These are phyloP conservation scores for Phyllotis vaccarum DNA, from an alignment of 2,797 vertebrate genomes.

Conservation along the genomic window DNA sequence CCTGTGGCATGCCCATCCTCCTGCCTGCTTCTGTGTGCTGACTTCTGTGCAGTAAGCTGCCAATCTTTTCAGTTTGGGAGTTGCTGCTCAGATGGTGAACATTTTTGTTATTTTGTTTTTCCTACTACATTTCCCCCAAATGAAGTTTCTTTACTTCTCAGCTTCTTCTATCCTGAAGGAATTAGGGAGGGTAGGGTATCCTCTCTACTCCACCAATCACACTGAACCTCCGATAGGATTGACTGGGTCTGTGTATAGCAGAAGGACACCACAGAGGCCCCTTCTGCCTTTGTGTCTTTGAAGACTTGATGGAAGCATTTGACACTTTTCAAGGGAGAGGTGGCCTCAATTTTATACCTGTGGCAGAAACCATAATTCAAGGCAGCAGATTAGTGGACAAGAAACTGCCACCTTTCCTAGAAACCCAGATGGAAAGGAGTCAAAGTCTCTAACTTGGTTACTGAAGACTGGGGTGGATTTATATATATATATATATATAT, in stretches of 20 bases:
- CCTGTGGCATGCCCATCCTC: background rate
- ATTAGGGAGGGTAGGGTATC: background rate
- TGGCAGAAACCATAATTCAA: slow-evolving; percentile 44
- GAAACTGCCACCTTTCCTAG: slow-evolving; percentile 30
- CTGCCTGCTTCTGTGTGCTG: background rate
- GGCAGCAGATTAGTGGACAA: slow-evolving; percentile 43
- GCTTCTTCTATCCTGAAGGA: background rate
- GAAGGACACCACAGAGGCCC: background rate
- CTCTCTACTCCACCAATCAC: background rate
- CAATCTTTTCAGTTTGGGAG: background rate
- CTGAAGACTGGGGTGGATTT: background rate
- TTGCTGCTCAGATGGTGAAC: background rate
- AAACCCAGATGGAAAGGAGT: slow-evolving; percentile 43
- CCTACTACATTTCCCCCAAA: background rate
- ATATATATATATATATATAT: too few species aligned
- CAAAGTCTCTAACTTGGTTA: background rate
- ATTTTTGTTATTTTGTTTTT: background rate
- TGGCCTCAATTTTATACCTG: slow-evolving; percentile 65
- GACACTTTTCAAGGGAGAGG: slow-evolving; percentile 56
- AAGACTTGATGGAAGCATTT: slow-evolving; percentile 53
- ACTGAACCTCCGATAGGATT: background rate
- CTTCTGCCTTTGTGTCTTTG: background rate
- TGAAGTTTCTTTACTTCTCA: background rate
- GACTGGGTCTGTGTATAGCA: background rate
- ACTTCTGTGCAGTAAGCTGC: slow-evolving; percentile 8